Conservation (phyloP, 2,888 invertebrate genomes). For the Callyntrura guangdongensis region DNA sequence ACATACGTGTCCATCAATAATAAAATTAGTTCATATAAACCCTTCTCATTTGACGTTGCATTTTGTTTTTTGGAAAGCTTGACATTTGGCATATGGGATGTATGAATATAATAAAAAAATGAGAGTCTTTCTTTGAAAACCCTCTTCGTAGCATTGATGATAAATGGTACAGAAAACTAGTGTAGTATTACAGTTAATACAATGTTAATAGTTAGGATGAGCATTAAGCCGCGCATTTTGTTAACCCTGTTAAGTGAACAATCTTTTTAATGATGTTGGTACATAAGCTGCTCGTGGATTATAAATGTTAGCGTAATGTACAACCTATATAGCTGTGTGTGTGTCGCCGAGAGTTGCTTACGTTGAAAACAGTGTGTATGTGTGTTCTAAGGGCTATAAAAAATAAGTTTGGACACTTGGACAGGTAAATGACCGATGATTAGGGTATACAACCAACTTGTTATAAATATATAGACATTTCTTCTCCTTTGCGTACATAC, state of each 20-base stretch:
- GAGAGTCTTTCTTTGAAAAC: constrained; percentile 1
- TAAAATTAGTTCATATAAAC: too few relatives aligned
- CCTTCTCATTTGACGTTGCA: too few relatives aligned
- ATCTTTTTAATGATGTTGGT: not conserved
- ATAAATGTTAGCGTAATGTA: not conserved
- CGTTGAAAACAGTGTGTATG: not conserved
- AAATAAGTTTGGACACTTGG: not conserved
- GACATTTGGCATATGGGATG: not conserved
- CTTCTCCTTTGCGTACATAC: not conserved
- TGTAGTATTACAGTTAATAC: not conserved
- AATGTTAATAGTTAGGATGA: not conserved
- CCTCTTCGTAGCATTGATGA: constrained; percentile 27
- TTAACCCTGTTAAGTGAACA: not conserved
- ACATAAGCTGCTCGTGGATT: not conserved
- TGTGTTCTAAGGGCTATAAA: constrained; percentile 1
- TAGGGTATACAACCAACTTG: constrained; percentile 8
- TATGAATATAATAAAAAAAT: not conserved
- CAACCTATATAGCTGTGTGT: constrained; percentile 3
- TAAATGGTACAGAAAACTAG: constrained; percentile 35
- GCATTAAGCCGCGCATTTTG: not conserved
- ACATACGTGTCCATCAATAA: too few relatives aligned
- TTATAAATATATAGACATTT: not conserved
- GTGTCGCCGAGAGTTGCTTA: not conserved
- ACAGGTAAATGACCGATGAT: constrained; percentile 9
- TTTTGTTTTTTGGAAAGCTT: too few relatives aligned